Conservation (phyloP, 2,888 invertebrate genomes). For the Argyresthia albistria region DNA sequence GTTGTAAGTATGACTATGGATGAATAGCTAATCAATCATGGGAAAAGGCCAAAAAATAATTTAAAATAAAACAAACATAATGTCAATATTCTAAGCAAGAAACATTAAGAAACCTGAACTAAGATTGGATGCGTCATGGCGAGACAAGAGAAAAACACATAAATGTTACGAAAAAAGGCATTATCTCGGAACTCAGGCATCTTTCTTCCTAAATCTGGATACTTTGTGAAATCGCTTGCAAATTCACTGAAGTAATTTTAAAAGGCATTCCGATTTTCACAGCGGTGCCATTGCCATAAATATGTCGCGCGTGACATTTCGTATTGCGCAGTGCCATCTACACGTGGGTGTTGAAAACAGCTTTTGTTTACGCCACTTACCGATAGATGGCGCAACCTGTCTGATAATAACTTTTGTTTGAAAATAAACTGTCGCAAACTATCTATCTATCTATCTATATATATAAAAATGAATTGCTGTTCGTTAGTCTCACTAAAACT, state of each 20-base stretch:
- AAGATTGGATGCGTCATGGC: neutral
- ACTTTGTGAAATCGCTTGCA: slow-evolving; percentile 61
- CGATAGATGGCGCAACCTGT: slow-evolving; percentile 38
- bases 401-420: neutral
- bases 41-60: no score
- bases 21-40: no score
- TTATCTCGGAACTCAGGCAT: slow-evolving; percentile 25
- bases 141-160: neutral
- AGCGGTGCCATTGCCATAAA: slow-evolving; percentile 57
- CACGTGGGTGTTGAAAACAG: slow-evolving; percentile 21
- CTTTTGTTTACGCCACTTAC: slow-evolving; percentile 19
- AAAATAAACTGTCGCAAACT: neutral
- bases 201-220: slow-evolving; percentile 61
- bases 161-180: slow-evolving; percentile 36
- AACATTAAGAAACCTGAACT: no score
- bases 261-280: slow-evolving; percentile 58
- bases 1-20: no score
- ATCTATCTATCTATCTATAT: no score
- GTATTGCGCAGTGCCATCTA: slow-evolving; percentile 40
- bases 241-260: slow-evolving; percentile 65
- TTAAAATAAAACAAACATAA: no score
- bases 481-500: no score
- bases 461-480: no score
- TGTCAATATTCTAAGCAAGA: no score
- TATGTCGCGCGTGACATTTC: slow-evolving; percentile 45